Evolutionary conservation across 2,797 vertebrate species (phyloP), one percentile per base, ranked within the genome.

Genomic region (Gephyroberyx darwinii): DNA sequence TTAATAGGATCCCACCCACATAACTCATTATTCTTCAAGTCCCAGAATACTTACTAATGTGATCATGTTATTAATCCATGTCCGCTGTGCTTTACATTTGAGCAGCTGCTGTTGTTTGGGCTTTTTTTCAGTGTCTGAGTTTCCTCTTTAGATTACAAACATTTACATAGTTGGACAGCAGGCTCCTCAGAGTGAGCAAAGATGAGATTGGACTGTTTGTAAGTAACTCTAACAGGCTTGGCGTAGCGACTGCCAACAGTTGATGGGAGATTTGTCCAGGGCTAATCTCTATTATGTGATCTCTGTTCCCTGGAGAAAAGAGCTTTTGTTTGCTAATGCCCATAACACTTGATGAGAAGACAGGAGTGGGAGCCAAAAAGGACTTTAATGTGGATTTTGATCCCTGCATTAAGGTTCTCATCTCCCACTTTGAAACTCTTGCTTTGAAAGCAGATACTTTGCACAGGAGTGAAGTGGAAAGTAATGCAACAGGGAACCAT

Each of bases 401-500:
- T 69, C 60, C 33, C 33, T 39, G 39, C 62, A 14, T 43, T 45
- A 26, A 43, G 16, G 39, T 64, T 65, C 58, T 65, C 10, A 0
- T 51, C 30, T 45, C 68, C 39, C 17, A 20, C 9, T 47, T 19
- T n/a, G 57, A 45, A 8, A 37, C 0, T 20, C 41, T 53, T 66
- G 62, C 65, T 72, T 68, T 70, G 67, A 72, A 56, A 68, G 70
- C 8, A 19, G 64, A 68, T 53, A 57, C 59, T 74, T 61, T 16
- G 20, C 8, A 53, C 47, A 41, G 71, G 72, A 75, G 53, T 26
- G 53, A 80, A 61, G 65, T 78, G 58, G 48, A 78, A 45, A 83
- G 63, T 61, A 9, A 26, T 4, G 9, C 2, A 47, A 45, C 43
- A 17, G 14, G 43, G 43, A 45, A 43, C 4, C 12, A 5, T 45